Conservation (phyloP, 2,113 vertebrate genomes). For the Pteronura brasiliensis region DNA sequence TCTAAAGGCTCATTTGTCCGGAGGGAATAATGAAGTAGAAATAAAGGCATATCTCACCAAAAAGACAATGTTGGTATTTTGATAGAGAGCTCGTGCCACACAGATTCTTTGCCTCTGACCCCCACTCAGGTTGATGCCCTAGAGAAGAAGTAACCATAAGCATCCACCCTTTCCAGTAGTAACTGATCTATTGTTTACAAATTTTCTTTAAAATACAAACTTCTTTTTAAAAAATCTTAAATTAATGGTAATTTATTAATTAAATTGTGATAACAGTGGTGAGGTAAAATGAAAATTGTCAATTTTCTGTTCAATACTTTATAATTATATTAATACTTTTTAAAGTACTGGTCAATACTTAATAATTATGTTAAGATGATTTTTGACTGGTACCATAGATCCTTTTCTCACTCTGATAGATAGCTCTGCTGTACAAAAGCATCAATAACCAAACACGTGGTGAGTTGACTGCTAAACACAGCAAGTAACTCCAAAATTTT, state of each 20-base stretch:
- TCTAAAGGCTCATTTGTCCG: not conserved
- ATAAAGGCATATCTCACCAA: constrained; percentile 86
- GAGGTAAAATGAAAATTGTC: not conserved
- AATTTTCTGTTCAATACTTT: not conserved
- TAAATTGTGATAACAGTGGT: not conserved
- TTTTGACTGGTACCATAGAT: not conserved
- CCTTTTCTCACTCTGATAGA: not conserved
- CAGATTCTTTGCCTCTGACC: constrained; percentile 98
- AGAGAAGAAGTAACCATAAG: constrained; percentile 68
- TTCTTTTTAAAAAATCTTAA: not conserved
- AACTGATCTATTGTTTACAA: not conserved
- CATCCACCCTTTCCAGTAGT: constrained; percentile 34
- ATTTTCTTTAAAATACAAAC: not conserved
- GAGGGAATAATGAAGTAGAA: not conserved
- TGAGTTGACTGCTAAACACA: not conserved
- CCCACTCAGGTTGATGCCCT: constrained; percentile 99
- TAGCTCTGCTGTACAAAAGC: not conserved
- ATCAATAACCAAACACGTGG: not conserved
- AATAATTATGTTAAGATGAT: not conserved
- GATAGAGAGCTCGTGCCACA: constrained; percentile 96
- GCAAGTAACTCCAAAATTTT: not conserved
- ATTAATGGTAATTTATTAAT: constrained; percentile 6
- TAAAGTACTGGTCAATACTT: not conserved
- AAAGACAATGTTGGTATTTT: constrained; percentile 98
- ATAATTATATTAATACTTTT: no score